Evolutionary conservation across 2,888 invertebrate species (phyloP).

Genomic region (Troilus luridus): DNA sequence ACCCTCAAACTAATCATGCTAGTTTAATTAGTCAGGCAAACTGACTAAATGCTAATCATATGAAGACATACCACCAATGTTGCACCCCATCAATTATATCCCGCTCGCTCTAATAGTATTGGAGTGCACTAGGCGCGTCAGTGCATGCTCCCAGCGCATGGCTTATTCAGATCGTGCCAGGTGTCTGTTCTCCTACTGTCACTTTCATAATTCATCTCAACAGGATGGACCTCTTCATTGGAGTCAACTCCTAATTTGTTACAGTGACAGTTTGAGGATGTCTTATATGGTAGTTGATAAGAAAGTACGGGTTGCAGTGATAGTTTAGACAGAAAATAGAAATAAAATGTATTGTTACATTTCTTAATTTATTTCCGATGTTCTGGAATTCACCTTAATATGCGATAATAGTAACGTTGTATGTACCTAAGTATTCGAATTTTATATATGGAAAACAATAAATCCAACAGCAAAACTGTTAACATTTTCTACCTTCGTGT

Average conservation of each 20-base stretch:
- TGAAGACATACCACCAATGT: not conserved
- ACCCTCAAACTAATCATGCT: slow-evolving; percentile 17
- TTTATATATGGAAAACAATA: no score
- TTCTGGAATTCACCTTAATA: no score
- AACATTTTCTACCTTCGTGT: no score
- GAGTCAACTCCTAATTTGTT: not conserved
- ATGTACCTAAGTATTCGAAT: no score
- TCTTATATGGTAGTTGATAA: not conserved
- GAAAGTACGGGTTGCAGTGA: not conserved
- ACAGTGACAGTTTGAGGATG: not conserved
- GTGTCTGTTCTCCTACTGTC: slow-evolving; percentile 14
- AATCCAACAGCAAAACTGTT: no score
- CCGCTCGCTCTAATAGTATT: not conserved
- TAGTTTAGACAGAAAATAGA: no score
- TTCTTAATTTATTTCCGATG: no score
- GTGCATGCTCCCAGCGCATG: not conserved
- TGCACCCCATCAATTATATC: not conserved
- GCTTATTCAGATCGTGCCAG: slow-evolving; percentile 14
- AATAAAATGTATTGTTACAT: no score
- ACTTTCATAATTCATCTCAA: slow-evolving; percentile 19
- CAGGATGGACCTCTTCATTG: not conserved
- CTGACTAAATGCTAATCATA: slow-evolving; percentile 30
- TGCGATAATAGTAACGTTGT: no score
- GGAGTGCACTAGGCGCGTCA: not conserved
- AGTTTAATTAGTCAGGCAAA: not conserved